These are phyloP conservation scores for Anastrepha obliqua DNA, from an alignment of 1,140 invertebrate species.

Conservation along the genomic window DNA sequence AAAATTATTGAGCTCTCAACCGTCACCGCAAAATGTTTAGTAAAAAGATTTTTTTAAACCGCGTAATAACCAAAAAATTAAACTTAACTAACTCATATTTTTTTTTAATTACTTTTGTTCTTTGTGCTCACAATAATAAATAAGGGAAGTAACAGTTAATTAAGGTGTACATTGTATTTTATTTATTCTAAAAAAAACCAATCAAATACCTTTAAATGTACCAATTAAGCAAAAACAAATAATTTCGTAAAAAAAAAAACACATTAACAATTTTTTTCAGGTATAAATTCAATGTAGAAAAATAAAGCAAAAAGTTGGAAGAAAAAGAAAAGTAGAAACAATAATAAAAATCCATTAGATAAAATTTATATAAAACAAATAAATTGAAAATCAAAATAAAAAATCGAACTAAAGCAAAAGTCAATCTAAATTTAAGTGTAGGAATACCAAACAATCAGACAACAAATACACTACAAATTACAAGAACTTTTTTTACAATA, in stretches of 20 bases:
- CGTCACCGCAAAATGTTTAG: constrained; percentile 57
- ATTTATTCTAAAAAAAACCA: constrained; percentile 54
- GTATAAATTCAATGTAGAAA: constrained; percentile 1
- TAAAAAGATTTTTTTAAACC: constrained; percentile 25
- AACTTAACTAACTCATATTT: constrained; percentile 16
- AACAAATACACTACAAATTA: constrained; percentile 16
- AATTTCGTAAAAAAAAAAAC: constrained; percentile 51
- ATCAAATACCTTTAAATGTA: constrained; percentile 70
- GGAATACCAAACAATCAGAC: neutral
- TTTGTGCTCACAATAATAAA: constrained; percentile 65
- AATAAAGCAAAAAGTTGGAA: constrained; percentile 38
- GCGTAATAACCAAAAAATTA: constrained; percentile 3
- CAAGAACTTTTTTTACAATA: neutral
- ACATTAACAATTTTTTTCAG: constrained; percentile 5
- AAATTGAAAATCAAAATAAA: constrained; percentile 42
- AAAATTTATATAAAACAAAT: constrained; percentile 52
- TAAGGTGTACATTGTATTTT: constrained; percentile 24
- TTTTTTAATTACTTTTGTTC: constrained; percentile 61
- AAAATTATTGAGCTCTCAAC: constrained; percentile 51
- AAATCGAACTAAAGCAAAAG: constrained; percentile 54
- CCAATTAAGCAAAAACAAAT: constrained; percentile 55
- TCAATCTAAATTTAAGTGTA: neutral
- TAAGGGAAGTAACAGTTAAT: neutral
- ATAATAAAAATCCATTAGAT: constrained; percentile 55
- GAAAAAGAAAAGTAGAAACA: constrained; percentile 51